A percentile compares a stretch with the other conserved stretches of the same genome.
Evolutionary conservation across 2,888 invertebrate species (phyloP).

Genomic region (Theodoxus fluviatilis): DNA sequence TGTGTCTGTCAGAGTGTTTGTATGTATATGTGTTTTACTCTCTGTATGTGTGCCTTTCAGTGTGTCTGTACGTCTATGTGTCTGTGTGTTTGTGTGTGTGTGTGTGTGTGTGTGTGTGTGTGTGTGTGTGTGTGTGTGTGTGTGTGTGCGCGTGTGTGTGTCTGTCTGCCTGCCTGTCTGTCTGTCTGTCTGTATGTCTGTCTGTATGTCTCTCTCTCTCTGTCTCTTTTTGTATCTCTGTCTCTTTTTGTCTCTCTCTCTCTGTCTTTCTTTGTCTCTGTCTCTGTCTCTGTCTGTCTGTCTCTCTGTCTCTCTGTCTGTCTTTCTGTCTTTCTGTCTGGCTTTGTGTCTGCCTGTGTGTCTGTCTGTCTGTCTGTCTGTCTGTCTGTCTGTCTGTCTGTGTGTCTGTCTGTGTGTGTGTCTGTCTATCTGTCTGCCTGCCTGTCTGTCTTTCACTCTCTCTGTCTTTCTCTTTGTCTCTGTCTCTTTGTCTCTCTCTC

Average conservation of each 20-base stretch:
- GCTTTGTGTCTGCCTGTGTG: background rate
- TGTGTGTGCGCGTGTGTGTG: background rate
- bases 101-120: conserved; percentile 1
- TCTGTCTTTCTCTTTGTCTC: no score
- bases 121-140: background rate
- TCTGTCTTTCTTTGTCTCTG: no score
- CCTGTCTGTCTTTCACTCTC: background rate
- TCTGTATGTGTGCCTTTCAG: background rate
- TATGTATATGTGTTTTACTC: background rate
- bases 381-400: conserved; percentile 5
- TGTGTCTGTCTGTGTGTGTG: conserved; percentile 8
- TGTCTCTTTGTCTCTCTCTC: no score
- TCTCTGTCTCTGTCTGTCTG: no score
- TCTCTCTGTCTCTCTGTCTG: no score
- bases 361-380: background rate
- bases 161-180: conserved; percentile 20
- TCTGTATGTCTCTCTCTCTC: no score
- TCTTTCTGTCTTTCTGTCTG: no score
- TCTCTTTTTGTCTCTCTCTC: no score
- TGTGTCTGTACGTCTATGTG: background rate
- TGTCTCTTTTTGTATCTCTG: no score
- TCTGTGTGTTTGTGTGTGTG: background rate
- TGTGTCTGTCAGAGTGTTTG: background rate
- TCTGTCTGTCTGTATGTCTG: conserved; percentile 3
- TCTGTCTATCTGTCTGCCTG: background rate